phyloP scores from a whole-genome alignment of 2,888 invertebrate species.

The Campopleginae sp. region DNA sequence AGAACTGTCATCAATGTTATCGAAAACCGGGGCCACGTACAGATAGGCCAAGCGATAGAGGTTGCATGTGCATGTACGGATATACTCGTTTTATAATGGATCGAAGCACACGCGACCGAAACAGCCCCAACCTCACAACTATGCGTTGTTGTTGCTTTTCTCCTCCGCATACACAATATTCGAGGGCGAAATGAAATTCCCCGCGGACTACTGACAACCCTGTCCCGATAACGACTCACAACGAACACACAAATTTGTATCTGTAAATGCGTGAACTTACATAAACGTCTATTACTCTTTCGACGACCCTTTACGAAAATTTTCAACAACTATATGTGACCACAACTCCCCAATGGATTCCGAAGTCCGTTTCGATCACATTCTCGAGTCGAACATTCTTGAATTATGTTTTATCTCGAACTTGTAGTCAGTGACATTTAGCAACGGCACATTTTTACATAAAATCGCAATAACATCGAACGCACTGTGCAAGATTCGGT shows the following conservation, averaged over 20 bases:
- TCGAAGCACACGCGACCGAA: constrained; percentile 22
- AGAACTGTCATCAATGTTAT: constrained; percentile 78
- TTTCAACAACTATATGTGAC: neutral
- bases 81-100: constrained; percentile 51
- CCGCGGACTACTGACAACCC: constrained; percentile 74
- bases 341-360: neutral
- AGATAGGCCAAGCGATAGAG: constrained; percentile 75
- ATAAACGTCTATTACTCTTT: neutral
- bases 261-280: neutral
- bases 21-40: constrained; percentile 74
- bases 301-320: neutral
- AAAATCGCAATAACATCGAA: too few relatives aligned
- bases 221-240: constrained; percentile 58
- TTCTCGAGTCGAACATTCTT: neutral
- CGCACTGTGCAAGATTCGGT: too few relatives aligned
- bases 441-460: neutral
- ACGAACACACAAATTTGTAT: constrained; percentile 27
- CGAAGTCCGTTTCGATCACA: neutral
- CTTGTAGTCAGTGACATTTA: neutral
- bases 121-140: constrained; percentile 42
- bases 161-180: constrained; percentile 12
- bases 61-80: constrained; percentile 32
- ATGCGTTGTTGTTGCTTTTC: constrained; percentile 44
- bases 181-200: constrained; percentile 67
- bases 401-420: neutral